Evolutionary conservation across 2,113 vertebrate genomes (phyloP), one percentile per base, ranked within the genome.

Genomic region (Pterocles gutturalis): DNA sequence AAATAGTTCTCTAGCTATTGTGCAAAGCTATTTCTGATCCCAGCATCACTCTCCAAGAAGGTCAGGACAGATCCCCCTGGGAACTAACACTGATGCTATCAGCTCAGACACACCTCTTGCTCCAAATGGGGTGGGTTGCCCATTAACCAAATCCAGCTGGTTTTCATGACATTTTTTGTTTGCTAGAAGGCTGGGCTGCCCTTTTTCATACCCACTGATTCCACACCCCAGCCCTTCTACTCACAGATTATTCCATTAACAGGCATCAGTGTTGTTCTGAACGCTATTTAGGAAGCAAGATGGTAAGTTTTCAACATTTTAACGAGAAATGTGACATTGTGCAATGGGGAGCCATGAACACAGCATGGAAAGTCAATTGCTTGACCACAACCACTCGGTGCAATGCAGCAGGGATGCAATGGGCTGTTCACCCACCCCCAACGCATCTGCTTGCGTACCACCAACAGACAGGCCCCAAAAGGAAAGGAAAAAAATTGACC

Each of bases 301-400:
- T 83, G 90, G 83, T 38, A n/a, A 60, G 93, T 97, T 97, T 97
- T 97, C 97, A 97, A 97, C 97, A 97, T 97, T 97, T 97, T 97
- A 96, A 97, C 2, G 72, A 93, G 87, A 92, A 87, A 93, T 89
- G 84, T 87, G 96, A 87, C 89, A 72, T 16, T 89, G 86, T 95
- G 76, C 81, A 87, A 43, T 19, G 66, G 78, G 93, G 86, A 96
- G 87, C 80, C 38, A 83, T 38, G 69, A 96, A 66, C 65, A 28
- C 91, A 95, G 91, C 89, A 33, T 1, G 4, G 84, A 14, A 57
- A 79, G 33, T 33, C 34, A 62, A 55, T 5, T 34, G 60, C 66
- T 90, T 72, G 72, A 62, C 54, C 67, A 69, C 78, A 49, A 34
- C 49, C 64, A 34, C 96, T 93, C 55, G 22, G 82, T 49, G 76